Conservation (phyloP, 2,797 vertebrate species). For the Molossus molossus region DNA sequence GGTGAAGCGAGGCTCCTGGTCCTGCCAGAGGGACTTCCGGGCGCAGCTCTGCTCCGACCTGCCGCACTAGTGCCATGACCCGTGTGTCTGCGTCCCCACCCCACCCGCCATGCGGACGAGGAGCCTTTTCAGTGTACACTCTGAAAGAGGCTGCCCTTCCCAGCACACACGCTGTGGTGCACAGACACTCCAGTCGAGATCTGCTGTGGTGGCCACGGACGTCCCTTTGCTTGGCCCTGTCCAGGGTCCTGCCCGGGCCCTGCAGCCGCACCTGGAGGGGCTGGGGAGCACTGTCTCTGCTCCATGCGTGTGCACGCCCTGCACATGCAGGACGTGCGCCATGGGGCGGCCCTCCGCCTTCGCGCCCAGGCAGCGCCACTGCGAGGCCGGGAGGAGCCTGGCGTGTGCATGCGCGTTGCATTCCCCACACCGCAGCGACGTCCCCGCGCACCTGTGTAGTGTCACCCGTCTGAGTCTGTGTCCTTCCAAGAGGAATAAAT, state of each 20-base stretch:
- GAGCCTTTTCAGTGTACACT: neutral
- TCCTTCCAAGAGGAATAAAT: conserved; percentile 91
- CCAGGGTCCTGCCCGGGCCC: neutral
- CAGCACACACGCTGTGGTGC: conserved; percentile 54
- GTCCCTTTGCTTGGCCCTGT: neutral
- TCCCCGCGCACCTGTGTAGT: conserved; percentile 86
- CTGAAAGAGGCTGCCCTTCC: neutral
- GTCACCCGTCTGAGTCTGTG: conserved; percentile 87
- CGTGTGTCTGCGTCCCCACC: no score
- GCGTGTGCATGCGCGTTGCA: conserved; percentile 84
- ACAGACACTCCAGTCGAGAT: conserved; percentile 81
- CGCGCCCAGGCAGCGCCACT: accelerated
- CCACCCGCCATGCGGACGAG: neutral
- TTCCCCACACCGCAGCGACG: conserved; percentile 83
- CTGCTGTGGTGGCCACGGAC: conserved; percentile 34
- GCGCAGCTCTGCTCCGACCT: neutral
- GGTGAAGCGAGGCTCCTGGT: conserved; percentile 7
- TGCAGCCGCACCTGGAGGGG: conserved; percentile 76
- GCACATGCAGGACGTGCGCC: conserved; percentile 59
- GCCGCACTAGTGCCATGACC: accelerated
- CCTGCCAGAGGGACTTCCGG: neutral
- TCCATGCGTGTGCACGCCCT: conserved; percentile 73
- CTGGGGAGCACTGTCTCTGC: conserved; percentile 65
- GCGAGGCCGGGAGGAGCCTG: accelerated
- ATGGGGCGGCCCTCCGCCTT: neutral